Percentiles rank a stretch among this genome's conserved stretches.
Evolutionary conservation across 2,797 vertebrate genomes (phyloP).

Genomic region (Telmatherina bonti): DNA sequence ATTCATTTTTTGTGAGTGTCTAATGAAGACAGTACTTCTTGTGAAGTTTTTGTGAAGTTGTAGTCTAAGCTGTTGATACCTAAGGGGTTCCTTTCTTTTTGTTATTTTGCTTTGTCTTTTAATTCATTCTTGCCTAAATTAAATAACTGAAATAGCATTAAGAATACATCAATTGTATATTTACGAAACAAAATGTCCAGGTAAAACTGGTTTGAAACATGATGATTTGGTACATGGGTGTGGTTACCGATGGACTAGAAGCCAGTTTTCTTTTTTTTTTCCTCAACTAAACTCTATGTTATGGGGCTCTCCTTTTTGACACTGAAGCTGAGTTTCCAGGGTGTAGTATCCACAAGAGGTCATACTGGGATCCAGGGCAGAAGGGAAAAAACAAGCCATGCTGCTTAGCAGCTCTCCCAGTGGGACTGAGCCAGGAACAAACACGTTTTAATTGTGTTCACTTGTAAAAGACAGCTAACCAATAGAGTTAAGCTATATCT

Average conservation of each 20-base stretch:
- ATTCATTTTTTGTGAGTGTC: too few relatives aligned
- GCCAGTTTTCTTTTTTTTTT: not conserved
- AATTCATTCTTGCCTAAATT: not conserved
- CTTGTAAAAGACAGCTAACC: slow-evolving; percentile 40
- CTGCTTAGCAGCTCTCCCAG: slow-evolving; percentile 53
- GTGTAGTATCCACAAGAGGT: slow-evolving; percentile 67
- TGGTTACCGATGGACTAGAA: not conserved
- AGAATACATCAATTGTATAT: not conserved
- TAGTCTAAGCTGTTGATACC: too few relatives aligned
- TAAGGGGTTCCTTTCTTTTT: too few relatives aligned
- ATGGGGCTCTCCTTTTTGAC: slow-evolving; percentile 28
- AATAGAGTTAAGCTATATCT: slow-evolving; percentile 26
- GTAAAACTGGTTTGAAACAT: not conserved
- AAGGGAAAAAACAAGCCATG: slow-evolving; percentile 77
- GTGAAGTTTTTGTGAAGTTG: not conserved
- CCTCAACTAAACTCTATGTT: slow-evolving; percentile 23
- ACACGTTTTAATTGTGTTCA: slow-evolving; percentile 84
- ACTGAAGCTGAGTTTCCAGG: slow-evolving; percentile 81
- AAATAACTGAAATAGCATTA: not conserved
- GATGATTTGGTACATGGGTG: not conserved
- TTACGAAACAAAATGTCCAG: not conserved
- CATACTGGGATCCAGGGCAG: slow-evolving; percentile 61
- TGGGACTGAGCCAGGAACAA: slow-evolving; percentile 78
- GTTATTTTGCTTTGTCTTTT: not conserved
- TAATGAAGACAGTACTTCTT: not conserved